Evolutionary conservation across 1,140 invertebrate genomes (phyloP).

Genomic region (Hermetia illucens): DNA sequence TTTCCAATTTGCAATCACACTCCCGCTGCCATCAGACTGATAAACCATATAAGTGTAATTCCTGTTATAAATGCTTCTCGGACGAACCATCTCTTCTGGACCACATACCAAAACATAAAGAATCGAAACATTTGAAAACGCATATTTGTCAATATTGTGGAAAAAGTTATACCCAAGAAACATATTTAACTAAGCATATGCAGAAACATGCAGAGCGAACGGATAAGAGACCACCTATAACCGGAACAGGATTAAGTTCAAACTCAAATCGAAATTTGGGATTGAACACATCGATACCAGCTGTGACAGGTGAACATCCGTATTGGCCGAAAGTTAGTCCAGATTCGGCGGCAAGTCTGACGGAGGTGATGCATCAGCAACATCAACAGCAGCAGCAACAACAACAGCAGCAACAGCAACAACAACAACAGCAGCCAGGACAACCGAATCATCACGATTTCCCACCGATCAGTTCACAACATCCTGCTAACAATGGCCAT

Average conservation of each 20-base stretch:
- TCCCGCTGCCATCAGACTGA: slow-evolving; percentile 96
- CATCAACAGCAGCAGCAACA: slow-evolving; percentile 47
- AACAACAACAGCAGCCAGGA: slow-evolving; percentile 29
- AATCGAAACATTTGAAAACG: slow-evolving; percentile 97
- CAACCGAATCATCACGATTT: slow-evolving; percentile 12
- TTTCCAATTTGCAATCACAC: slow-evolving; percentile 95
- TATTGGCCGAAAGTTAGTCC: slow-evolving; percentile 71
- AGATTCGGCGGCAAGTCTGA: slow-evolving; percentile 52
- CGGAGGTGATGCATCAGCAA: slow-evolving; percentile 48
- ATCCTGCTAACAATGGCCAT: slow-evolving; percentile 19
- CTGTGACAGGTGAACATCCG: slow-evolving; percentile 43
- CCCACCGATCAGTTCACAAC: slow-evolving; percentile 14
- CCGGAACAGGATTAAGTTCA: slow-evolving; percentile 15
- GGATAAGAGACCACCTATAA: slow-evolving; percentile 75
- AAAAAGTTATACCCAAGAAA: slow-evolving; percentile 98
- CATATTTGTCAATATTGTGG: slow-evolving; percentile 99
- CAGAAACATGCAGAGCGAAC: slow-evolving; percentile 91
- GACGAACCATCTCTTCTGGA: slow-evolving; percentile 91
- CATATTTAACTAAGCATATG: slow-evolving; percentile 97
- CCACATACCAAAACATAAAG: slow-evolving; percentile 98
- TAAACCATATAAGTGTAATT: slow-evolving; percentile 96
- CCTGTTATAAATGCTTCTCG: slow-evolving; percentile 94
- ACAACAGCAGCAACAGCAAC: slow-evolving; percentile 30
- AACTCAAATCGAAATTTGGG: slow-evolving; percentile 13
- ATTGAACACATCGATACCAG: slow-evolving; percentile 16